Evolutionary conservation across 2,113 vertebrate species (phyloP).

Genomic region (Pachypanchax playfairii): DNA sequence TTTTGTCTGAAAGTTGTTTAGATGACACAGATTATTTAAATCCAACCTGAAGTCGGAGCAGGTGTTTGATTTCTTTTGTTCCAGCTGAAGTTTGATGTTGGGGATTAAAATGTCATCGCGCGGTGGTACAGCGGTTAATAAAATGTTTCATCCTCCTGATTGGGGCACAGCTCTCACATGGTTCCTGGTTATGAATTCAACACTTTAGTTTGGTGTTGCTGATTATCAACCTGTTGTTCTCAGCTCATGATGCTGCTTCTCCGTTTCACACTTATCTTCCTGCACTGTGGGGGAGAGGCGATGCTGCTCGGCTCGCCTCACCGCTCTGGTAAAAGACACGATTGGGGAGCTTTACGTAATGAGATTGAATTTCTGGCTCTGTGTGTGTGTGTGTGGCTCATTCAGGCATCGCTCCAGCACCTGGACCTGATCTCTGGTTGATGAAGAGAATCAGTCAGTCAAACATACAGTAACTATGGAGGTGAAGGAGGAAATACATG

Average conservation of each 20-base stretch:
- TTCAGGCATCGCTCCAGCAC: constrained; percentile 22
- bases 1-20: too few species aligned
- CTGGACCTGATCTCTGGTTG: constrained; percentile 15
- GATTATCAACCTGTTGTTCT: constrained; percentile 34
- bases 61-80: too few species aligned
- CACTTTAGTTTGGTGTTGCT: constrained; percentile 12
- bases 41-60: too few species aligned
- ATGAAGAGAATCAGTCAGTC: too few species aligned
- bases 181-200: constrained; percentile 20
- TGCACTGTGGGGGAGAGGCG: constrained; percentile 18
- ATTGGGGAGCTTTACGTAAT: constrained; percentile 43
- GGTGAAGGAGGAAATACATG: too few species aligned
- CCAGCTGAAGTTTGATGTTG: constrained; percentile 3
- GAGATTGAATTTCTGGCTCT: constrained; percentile 51
- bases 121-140: too few species aligned
- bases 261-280: constrained; percentile 23
- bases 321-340: constrained; percentile 47
- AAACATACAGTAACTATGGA: too few species aligned
- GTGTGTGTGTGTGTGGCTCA: constrained; percentile 2
- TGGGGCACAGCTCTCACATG: too few species aligned
- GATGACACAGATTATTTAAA: too few species aligned
- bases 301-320: constrained; percentile 33
- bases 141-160: too few species aligned
- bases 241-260: constrained; percentile 3
- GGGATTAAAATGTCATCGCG: not conserved